phyloP scores from a whole-genome alignment of 2,888 invertebrate genomes.

The Megaustenia siamemsis region DNA sequence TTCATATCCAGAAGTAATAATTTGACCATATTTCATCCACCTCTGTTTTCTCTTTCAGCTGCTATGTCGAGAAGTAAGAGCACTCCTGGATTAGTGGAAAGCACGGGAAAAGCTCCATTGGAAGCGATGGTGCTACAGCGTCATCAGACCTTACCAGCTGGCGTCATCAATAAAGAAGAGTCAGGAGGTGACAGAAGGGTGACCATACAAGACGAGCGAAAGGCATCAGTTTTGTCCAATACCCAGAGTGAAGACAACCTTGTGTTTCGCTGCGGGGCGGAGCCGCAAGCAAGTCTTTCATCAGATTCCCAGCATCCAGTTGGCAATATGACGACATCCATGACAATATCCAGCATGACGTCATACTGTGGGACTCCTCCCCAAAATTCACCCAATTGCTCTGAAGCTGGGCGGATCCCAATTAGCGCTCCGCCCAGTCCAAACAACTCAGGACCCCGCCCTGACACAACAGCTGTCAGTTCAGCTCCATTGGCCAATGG shows the following conservation, averaged over 20 bases:
- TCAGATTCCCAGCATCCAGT: conserved; percentile 59
- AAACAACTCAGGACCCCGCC: conserved; percentile 55
- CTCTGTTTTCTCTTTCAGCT: conserved; percentile 80
- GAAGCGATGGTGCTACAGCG: conserved; percentile 70
- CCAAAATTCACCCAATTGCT: conserved; percentile 56
- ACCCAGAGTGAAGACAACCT: conserved; percentile 62
- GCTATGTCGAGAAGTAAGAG: conserved; percentile 95
- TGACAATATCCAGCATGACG: conserved; percentile 72
- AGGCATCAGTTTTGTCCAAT: conserved; percentile 41
- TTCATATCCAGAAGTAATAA: too few relatives aligned
- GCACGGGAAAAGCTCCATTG: conserved; percentile 89
- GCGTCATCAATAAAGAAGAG: conserved; percentile 57
- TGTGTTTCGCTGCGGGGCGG: conserved; percentile 50
- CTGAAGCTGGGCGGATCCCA: conserved; percentile 49
- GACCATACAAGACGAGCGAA: conserved; percentile 43
- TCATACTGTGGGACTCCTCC: conserved; percentile 72
- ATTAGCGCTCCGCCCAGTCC: conserved; percentile 83
- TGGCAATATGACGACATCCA: conserved; percentile 65
- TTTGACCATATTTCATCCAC: too few relatives aligned
- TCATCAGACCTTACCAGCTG: conserved; percentile 72
- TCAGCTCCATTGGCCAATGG: conserved; percentile 38
- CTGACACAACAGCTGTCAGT: conserved; percentile 57
- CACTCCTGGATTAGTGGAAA: conserved; percentile 97
- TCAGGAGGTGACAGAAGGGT: conserved; percentile 36
- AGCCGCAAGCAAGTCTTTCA: conserved; percentile 58